phyloP scores from a whole-genome alignment of 2,797 vertebrate species.

The Triplophysa bombifrons region DNA sequence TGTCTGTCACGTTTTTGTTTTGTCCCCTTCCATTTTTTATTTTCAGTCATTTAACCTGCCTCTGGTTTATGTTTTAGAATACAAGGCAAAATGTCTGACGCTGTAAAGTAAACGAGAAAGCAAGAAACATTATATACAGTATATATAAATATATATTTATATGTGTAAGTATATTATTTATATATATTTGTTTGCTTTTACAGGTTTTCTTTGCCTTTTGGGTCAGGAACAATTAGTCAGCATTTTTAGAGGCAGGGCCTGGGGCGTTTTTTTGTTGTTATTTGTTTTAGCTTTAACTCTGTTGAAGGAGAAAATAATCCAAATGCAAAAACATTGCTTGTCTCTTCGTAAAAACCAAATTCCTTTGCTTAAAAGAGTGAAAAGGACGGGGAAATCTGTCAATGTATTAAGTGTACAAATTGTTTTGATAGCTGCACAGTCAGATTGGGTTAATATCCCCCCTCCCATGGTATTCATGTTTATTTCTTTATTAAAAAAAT shows the following conservation, averaged over 20 bases:
- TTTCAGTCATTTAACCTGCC: constrained; percentile 67
- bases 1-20: constrained; percentile 77
- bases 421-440: constrained; percentile 68
- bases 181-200: constrained; percentile 84
- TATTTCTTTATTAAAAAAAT: constrained; percentile 24
- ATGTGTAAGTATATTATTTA: constrained; percentile 77
- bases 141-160: constrained; percentile 59
- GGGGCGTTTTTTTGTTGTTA: constrained; percentile 50
- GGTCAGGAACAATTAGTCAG: constrained; percentile 70
- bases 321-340: constrained; percentile 88
- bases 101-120: constrained; percentile 78
- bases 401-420: constrained; percentile 65
- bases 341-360: constrained; percentile 88
- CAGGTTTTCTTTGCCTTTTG: constrained; percentile 67
- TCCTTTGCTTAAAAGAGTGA: constrained; percentile 82
- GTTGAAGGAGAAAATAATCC: constrained; percentile 83
- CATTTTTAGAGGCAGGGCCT: constrained; percentile 58
- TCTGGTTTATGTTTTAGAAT: constrained; percentile 78
- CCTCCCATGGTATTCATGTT: constrained; percentile 39
- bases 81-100: constrained; percentile 76
- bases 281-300: constrained; percentile 84
- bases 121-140: constrained; percentile 73
- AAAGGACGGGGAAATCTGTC: constrained; percentile 77
- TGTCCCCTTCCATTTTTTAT: constrained; percentile 64
- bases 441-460: constrained; percentile 40